These are phyloP conservation scores for Rotaria macrura DNA, from an alignment of 2,888 invertebrate genomes.

Conservation along the genomic window DNA sequence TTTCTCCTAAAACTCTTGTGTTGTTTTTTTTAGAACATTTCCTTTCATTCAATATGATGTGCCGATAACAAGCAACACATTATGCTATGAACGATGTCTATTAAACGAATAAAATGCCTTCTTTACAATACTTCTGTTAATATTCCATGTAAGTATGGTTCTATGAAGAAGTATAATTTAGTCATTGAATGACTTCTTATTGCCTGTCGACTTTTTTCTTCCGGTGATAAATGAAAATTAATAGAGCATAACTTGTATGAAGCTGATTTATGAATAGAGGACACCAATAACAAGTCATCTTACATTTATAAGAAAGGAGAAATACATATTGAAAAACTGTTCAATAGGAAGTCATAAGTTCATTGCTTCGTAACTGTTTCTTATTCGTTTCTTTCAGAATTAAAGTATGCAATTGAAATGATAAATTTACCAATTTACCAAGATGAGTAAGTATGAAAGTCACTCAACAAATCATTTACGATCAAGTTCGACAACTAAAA, in stretches of 20 bases:
- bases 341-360: not conserved
- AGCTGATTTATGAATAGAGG: not conserved
- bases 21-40: not conserved
- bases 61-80: not conserved
- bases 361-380: not conserved
- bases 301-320: not conserved
- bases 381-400: not conserved
- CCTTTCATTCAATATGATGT: not conserved
- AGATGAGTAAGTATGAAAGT: not conserved
- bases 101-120: not conserved
- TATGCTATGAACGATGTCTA: not conserved
- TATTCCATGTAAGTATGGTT: not conserved
- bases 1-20: not conserved
- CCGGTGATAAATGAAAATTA: not conserved
- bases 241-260: not conserved
- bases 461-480: not conserved
- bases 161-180: not conserved
- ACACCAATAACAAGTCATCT: not conserved
- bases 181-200: not conserved
- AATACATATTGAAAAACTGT: not conserved
- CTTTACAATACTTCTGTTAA: not conserved
- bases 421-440: not conserved
- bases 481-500: not conserved
- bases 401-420: not conserved
- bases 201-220: not conserved